These are phyloP conservation scores for Brachionus asplanchnoidis DNA, from an alignment of 1,140 invertebrate genomes.

Conservation along the genomic window DNA sequence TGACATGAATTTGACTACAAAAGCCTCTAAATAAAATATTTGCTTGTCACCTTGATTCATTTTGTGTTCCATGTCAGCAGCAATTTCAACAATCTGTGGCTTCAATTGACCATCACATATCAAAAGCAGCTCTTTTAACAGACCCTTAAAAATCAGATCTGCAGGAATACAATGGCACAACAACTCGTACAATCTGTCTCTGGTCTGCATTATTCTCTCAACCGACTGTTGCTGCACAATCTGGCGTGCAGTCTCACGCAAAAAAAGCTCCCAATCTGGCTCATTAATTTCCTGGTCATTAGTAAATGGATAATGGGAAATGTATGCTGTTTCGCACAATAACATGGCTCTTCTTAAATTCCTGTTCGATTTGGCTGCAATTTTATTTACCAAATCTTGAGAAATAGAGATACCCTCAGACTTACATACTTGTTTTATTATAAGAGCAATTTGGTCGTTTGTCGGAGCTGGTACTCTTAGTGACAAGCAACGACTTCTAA, in stretches of 20 bases:
- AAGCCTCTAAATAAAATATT: conserved; percentile 95
- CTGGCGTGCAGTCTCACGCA: conserved; percentile 73
- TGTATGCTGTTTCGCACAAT: conserved; percentile 73
- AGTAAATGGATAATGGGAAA: conserved; percentile 69
- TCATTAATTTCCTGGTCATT: conserved; percentile 73
- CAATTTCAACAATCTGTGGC: conserved; percentile 73
- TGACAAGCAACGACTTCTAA: conserved; percentile 84
- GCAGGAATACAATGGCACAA: conserved; percentile 86
- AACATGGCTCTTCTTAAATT: conserved; percentile 89
- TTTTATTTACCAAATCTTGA: conserved; percentile 68
- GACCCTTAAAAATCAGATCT: conserved; percentile 82
- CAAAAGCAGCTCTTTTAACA: conserved; percentile 75
- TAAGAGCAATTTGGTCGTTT: background rate
- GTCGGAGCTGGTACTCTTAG: conserved; percentile 69
- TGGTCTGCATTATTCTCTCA: conserved; percentile 73
- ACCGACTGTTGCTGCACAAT: conserved; percentile 81
- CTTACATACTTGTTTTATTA: conserved; percentile 33
- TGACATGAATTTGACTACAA: conserved; percentile 90
- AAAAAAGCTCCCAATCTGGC: conserved; percentile 87
- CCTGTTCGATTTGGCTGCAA: conserved; percentile 74
- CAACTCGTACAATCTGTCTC: conserved; percentile 84
- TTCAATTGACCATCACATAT: conserved; percentile 86
- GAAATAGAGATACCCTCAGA: conserved; percentile 61
- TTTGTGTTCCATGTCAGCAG: conserved; percentile 82
- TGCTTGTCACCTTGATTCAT: conserved; percentile 81